These are phyloP conservation scores for Pterocles gutturalis DNA, from an alignment of 2,113 vertebrate genomes.

Conservation along the genomic window DNA sequence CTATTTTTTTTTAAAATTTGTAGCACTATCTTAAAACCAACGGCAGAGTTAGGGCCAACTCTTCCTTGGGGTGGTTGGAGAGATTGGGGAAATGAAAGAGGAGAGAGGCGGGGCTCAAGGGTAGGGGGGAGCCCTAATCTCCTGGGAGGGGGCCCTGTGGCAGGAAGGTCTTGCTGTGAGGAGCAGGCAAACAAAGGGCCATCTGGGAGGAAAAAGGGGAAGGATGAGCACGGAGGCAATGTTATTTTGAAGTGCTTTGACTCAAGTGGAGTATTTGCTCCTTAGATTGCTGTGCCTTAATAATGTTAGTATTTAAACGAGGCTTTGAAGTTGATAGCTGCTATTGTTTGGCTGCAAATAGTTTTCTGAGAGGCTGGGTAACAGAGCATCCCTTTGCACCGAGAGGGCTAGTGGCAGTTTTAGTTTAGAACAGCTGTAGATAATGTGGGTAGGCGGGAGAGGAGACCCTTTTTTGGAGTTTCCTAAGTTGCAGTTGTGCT, in stretches of 20 bases:
- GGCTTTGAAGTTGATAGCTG: conserved; percentile 66
- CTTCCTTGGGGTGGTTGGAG: background rate
- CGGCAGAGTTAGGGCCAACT: background rate
- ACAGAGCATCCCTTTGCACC: background rate
- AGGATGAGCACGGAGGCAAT: background rate
- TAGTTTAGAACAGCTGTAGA: background rate
- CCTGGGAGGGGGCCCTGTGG: background rate
- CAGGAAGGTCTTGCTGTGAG: conserved; percentile 49
- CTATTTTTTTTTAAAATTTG: background rate
- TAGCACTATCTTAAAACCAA: background rate
- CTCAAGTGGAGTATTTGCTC: conserved; percentile 21
- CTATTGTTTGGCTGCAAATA: conserved; percentile 51
- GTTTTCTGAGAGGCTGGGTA: conserved; percentile 20
- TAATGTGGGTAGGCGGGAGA: background rate
- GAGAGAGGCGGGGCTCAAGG: background rate
- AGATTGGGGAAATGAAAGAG: background rate
- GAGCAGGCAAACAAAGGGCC: conserved; percentile 53
- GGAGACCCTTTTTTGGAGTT: background rate
- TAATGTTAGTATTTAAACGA: background rate
- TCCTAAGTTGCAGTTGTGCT: background rate
- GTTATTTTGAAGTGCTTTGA: conserved; percentile 47
- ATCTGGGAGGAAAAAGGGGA: conserved; percentile 39
- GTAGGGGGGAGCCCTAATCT: background rate
- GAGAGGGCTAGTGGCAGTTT: background rate
- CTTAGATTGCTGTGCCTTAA: conserved; percentile 28